These are phyloP conservation scores for Ametastegia equiseti DNA, from an alignment of 2,888 invertebrate genomes.

Conservation along the genomic window DNA sequence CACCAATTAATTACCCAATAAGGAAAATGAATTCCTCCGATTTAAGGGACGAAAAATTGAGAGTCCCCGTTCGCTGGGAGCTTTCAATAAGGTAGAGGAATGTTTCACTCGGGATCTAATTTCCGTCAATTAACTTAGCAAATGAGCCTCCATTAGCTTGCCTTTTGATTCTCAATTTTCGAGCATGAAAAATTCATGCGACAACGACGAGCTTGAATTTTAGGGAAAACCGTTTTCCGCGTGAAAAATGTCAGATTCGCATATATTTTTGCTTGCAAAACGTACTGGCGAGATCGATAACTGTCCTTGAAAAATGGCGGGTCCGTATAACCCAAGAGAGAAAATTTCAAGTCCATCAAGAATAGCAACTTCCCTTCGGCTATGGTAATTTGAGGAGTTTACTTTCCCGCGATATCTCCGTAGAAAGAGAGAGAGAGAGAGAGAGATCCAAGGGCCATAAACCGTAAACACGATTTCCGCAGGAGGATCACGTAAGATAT, in stretches of 20 bases:
- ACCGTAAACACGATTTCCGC: not conserved
- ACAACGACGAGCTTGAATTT: not conserved
- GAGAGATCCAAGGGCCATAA: not conserved
- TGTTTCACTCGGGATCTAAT: not conserved
- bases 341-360: slow-evolving; percentile 25
- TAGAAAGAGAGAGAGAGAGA: not conserved
- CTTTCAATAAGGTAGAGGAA: not conserved
- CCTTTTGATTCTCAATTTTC: not conserved
- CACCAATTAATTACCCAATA: not conserved
- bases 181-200: not conserved
- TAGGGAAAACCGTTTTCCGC: not conserved
- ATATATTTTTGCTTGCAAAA: too few relatives aligned
- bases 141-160: not conserved
- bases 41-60: not conserved
- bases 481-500: not conserved
- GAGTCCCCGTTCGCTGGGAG: not conserved
- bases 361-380: not conserved
- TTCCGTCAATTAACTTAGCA: not conserved
- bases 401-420: not conserved
- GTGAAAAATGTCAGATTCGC: too few relatives aligned
- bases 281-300: not conserved
- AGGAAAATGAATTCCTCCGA: not conserved
- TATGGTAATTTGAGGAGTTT: slow-evolving; percentile 32
- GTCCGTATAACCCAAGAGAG: not conserved
- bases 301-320: not conserved